These are phyloP conservation scores for Imbricaverruca yamaguchii DNA, from an alignment of 2,888 invertebrate genomes.

Conservation along the genomic window DNA sequence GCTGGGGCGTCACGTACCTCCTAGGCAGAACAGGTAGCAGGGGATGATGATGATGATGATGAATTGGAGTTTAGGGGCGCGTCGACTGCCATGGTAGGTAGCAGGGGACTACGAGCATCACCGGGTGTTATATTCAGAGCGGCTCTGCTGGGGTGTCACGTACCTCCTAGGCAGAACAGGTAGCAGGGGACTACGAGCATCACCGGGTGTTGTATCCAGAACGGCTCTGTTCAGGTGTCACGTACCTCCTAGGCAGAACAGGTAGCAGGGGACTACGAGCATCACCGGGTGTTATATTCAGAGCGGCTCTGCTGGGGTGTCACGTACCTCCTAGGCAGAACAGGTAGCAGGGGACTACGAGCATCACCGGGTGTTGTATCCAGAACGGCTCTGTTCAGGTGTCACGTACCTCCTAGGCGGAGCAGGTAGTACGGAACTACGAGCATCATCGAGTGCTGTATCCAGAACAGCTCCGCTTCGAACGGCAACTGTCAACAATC, in stretches of 20 bases:
- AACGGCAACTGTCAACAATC: slow-evolving; percentile 64
- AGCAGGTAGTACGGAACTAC: slow-evolving; percentile 88
- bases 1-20: slow-evolving; percentile 27
- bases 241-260: too few species aligned
- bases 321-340: slow-evolving; percentile 53
- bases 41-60: slow-evolving; percentile 59
- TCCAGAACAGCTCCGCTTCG: slow-evolving; percentile 87
- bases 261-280: too few species aligned
- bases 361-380: slow-evolving; percentile 91
- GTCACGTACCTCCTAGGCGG: slow-evolving; percentile 48
- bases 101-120: slow-evolving; percentile 47
- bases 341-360: slow-evolving; percentile 88
- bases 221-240: slow-evolving; percentile 44
- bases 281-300: background rate
- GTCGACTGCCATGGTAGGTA: slow-evolving; percentile 51
- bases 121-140: too few species aligned
- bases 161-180: slow-evolving; percentile 51
- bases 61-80: too few species aligned
- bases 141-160: background rate
- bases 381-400: slow-evolving; percentile 71
- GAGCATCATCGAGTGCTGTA: slow-evolving; percentile 92
- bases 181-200: slow-evolving; percentile 93
- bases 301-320: background rate
- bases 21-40: slow-evolving; percentile 65
- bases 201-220: slow-evolving; percentile 92